Conservation (phyloP, 2,888 invertebrate species). For the Torymus tubicola region DNA sequence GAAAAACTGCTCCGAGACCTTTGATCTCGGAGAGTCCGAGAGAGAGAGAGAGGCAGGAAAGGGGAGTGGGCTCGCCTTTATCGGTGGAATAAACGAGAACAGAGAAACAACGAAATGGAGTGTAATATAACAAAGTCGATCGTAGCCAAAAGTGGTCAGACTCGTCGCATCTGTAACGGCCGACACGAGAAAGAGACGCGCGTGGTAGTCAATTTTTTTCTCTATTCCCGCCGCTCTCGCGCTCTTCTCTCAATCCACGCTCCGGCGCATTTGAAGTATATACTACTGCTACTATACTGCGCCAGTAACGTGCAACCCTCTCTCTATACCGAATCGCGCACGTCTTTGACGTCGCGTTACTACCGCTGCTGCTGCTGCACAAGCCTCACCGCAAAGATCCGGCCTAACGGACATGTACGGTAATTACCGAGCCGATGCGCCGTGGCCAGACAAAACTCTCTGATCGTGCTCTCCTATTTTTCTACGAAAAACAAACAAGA, state of each 20-base stretch:
- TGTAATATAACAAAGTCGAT: conserved; percentile 40
- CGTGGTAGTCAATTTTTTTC: conserved; percentile 55
- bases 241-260: neutral
- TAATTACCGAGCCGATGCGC: conserved; percentile 69
- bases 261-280: no score
- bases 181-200: conserved; percentile 7
- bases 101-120: conserved; percentile 40
- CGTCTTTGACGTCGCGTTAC: conserved; percentile 51
- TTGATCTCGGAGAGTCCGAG: neutral
- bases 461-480: conserved; percentile 49
- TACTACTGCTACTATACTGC: neutral
- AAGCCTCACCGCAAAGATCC: conserved; percentile 65
- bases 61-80: neutral
- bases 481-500: neutral
- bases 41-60: no score
- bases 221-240: conserved; percentile 18
- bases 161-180: conserved; percentile 51
- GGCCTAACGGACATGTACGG: conserved; percentile 65
- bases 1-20: conserved; percentile 37
- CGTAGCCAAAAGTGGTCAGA: conserved; percentile 34
- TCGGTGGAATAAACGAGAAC: conserved; percentile 36
- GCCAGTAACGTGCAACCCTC: conserved; percentile 5
- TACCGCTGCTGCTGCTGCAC: no score
- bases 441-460: conserved; percentile 63
- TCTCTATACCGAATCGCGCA: conserved; percentile 6